Evolutionary conservation across 2,113 vertebrate genomes (phyloP).

Genomic region (Megatriorchis doriae): DNA sequence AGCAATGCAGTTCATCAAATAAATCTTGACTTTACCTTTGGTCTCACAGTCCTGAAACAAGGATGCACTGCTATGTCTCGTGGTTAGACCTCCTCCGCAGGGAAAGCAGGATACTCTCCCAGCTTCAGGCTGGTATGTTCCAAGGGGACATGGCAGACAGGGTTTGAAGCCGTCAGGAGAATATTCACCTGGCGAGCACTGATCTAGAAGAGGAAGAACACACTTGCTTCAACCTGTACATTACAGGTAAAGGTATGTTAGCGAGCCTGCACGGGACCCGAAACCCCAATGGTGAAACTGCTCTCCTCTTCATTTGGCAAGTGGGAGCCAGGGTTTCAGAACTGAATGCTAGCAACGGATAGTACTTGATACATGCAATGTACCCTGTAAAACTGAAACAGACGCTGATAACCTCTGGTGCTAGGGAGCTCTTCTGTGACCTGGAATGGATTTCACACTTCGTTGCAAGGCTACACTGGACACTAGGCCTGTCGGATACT

Average conservation of each 20-base stretch:
- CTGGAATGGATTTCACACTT: background rate
- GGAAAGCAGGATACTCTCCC: conserved; percentile 88
- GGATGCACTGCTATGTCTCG: conserved; percentile 77
- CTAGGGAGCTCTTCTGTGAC: background rate
- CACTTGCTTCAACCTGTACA: background rate
- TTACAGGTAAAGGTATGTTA: background rate
- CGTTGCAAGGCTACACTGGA: background rate
- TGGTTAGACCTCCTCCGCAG: conserved; percentile 88
- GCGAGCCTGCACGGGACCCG: background rate
- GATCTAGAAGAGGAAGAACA: conserved; percentile 70
- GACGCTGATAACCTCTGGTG: background rate
- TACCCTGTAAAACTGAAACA: background rate
- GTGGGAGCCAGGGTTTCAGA: background rate
- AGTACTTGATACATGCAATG: background rate
- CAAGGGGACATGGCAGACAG: conserved; percentile 83
- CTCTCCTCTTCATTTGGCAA: background rate
- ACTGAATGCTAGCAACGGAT: background rate
- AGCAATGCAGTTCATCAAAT: background rate
- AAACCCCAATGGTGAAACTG: background rate
- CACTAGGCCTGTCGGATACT: background rate
- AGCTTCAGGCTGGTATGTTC: conserved; percentile 88
- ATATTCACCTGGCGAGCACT: conserved; percentile 88
- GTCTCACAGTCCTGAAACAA: conserved; percentile 95
- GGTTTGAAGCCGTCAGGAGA: conserved; percentile 89
- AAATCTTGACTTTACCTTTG: conserved; percentile 78